A percentile compares a stretch with the other conserved stretches of the same genome.
Conservation (phyloP, 2,797 vertebrate species). For the Myotis daubentonii region DNA sequence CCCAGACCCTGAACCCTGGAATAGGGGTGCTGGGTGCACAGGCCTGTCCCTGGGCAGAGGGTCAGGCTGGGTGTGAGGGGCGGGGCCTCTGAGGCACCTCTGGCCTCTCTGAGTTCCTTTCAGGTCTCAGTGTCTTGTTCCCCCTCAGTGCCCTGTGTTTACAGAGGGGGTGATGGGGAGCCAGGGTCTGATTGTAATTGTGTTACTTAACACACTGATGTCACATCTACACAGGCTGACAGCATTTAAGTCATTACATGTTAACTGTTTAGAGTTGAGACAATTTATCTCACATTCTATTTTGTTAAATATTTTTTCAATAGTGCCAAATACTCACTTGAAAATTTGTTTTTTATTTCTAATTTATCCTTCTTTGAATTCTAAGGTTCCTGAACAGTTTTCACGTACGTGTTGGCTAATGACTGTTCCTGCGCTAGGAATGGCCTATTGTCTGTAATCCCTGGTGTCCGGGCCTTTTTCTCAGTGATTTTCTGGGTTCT, state of each 20-base stretch:
- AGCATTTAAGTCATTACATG: neutral
- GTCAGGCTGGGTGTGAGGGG: neutral
- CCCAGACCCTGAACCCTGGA: rapidly evolving
- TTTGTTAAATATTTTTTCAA: neutral
- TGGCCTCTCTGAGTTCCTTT: neutral
- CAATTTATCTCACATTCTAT: neutral
- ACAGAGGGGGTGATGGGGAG: neutral
- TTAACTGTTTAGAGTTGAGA: neutral
- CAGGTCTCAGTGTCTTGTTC: neutral
- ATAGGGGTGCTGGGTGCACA: neutral
- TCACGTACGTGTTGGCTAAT: neutral
- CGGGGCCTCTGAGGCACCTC: rapidly evolving
- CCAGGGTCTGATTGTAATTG: neutral
- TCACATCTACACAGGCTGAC: too few relatives aligned
- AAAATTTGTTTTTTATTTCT: neutral
- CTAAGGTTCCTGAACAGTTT: neutral
- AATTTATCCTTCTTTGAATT: neutral
- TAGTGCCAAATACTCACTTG: neutral
- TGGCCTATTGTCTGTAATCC: neutral
- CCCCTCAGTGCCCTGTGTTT: neutral
- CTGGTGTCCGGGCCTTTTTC: neutral
- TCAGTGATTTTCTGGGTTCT: neutral
- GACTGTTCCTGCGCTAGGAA: neutral
- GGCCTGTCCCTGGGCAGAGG: neutral
- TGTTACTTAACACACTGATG: neutral